Evolutionary conservation across 2,113 vertebrate species (phyloP).

Genomic region (Camelus bactrianus): DNA sequence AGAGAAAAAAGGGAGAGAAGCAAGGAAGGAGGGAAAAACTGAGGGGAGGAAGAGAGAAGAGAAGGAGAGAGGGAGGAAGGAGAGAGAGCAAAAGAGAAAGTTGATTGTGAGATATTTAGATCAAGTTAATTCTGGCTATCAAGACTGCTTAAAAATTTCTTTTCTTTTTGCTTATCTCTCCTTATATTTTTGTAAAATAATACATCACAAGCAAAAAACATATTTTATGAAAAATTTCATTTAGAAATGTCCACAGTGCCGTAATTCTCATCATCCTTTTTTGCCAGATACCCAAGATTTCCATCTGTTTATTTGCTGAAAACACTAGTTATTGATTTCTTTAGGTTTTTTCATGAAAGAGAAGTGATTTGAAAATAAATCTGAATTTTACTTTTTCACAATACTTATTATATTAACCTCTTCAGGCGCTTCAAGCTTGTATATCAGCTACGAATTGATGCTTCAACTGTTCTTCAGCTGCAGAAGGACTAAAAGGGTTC

Average conservation of each 20-base stretch:
- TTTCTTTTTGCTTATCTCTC: neutral
- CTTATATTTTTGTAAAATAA: neutral
- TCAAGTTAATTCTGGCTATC: neutral
- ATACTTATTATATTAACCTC: constrained; percentile 30
- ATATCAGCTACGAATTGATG: neutral
- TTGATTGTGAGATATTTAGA: neutral
- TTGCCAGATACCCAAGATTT: neutral
- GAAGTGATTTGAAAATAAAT: neutral
- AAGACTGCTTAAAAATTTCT: neutral
- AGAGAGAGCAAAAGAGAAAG: neutral
- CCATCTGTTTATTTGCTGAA: constrained; percentile 24
- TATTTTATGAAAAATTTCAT: neutral
- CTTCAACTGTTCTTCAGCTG: neutral
- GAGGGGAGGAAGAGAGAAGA: neutral
- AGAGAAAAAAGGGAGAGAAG: neutral
- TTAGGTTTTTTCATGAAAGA: constrained; percentile 46
- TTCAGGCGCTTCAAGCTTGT: neutral
- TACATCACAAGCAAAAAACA: neutral
- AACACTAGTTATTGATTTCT: neutral
- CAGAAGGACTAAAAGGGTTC: neutral
- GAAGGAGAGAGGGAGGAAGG: neutral
- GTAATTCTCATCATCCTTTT: neutral
- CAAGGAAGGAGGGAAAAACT: neutral
- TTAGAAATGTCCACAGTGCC: neutral
- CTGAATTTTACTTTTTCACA: neutral